Evolutionary conservation across 2,888 invertebrate species (phyloP), one percentile per base, ranked within the genome.

Genomic region (Euspilapteryx auroguttella): DNA sequence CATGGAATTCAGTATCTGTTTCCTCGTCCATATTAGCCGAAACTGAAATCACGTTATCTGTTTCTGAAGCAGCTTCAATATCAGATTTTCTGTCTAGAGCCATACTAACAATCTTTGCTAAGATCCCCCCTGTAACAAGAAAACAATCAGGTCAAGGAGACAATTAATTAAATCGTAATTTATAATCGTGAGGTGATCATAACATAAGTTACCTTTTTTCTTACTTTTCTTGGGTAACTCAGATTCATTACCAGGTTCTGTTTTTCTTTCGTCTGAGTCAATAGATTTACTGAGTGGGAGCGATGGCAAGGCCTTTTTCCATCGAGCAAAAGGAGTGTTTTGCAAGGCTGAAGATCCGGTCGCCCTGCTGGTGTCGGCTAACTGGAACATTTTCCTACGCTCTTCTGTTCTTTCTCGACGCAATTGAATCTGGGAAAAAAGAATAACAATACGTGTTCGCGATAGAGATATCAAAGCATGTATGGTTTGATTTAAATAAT

Each of bases 321-420:
- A 87, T 43, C 82, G 79, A 1, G 79, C 65, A 42, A 83, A 82
- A 1, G 85, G 81, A 1, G 81, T 65, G 48, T 79, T 79, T 39
- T 82, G 81, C 52, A 81, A 54, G 44, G 83, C 79, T 28, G 82
- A 59, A 32, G 82, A 73, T 35, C 76, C 62, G 45, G 61, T 66
- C 31, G 80, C 45, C 47, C 79, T 49, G 48, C 83, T 55, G 37
- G 81, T 82, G 40, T 88, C 94, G 0, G 87, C 94, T 43, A 94
- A 76, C 64, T 90, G 90, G 46, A 94, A 94, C 81, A 95, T 89
- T 75, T 95, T 95, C 38, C 91, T 80, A 32, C 94, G 79, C 52
- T 95, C 95, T 63, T 95, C 96, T 0, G 94, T 95, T 31, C 95
- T 78, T 54, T 96, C 96, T 44, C 92, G 81, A 12, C 89, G 81